Percentiles rank a stretch among this genome's conserved stretches.
phyloP scores from a whole-genome alignment of 2,888 invertebrate species.

The Flabesymbios commensalis region DNA sequence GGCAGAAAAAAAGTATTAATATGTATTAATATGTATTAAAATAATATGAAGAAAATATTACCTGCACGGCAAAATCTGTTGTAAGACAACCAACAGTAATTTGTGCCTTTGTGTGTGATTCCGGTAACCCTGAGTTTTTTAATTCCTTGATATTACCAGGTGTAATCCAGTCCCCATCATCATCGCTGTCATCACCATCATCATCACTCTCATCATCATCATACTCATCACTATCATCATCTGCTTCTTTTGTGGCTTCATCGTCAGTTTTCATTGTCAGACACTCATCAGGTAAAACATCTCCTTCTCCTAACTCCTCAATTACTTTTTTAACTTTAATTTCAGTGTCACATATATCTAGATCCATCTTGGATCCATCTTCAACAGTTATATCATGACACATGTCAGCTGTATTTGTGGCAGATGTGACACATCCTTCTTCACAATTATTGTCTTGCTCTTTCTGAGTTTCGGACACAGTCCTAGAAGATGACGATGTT shows the following conservation, averaged over 20 bases:
- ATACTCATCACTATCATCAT: conserved; percentile 20
- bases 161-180: conserved; percentile 78
- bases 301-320: too few relatives aligned
- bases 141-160: conserved; percentile 75
- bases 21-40: background rate
- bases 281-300: too few relatives aligned
- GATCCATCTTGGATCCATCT: too few relatives aligned
- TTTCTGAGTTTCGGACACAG: too few relatives aligned
- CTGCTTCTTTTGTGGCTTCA: background rate
- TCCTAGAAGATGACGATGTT: too few relatives aligned
- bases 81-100: conserved; percentile 87
- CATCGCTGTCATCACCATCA: conserved; percentile 67
- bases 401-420: too few relatives aligned
- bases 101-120: conserved; percentile 34
- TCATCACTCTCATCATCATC: conserved; percentile 44
- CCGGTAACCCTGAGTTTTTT: conserved; percentile 72
- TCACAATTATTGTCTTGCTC: too few relatives aligned
- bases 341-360: too few relatives aligned
- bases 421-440: too few relatives aligned
- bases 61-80: conserved; percentile 96
- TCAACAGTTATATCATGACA: too few relatives aligned
- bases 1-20: too few relatives aligned
- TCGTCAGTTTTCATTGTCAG: background rate
- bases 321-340: too few relatives aligned
- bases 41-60: conserved; percentile 37